phyloP scores from a whole-genome alignment of 2,797 vertebrate species.

The Benthosema pterotum region DNA sequence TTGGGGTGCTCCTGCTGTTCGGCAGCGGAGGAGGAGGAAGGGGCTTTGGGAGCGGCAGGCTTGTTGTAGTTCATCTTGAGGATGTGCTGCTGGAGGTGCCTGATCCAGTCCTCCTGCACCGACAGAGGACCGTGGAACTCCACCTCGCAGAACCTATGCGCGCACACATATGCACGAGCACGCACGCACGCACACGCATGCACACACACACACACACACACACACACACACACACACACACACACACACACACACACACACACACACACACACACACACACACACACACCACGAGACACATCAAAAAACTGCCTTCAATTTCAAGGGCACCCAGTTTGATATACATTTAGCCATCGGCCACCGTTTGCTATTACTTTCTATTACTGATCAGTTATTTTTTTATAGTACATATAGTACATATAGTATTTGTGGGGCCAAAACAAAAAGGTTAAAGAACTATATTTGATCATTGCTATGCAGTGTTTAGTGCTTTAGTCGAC shows the following conservation, averaged over 20 bases:
- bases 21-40: conserved; percentile 15
- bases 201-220: conserved; percentile 17
- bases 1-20: neutral
- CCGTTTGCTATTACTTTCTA: too few relatives aligned
- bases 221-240: neutral
- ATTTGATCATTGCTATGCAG: too few relatives aligned
- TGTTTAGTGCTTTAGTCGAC: too few relatives aligned
- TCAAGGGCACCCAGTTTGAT: too few relatives aligned
- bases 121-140: conserved; percentile 95
- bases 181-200: neutral
- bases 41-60: conserved; percentile 58
- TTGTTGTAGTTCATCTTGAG: conserved; percentile 95
- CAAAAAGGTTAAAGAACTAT: too few relatives aligned
- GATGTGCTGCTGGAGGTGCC: conserved; percentile 96
- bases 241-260: neutral
- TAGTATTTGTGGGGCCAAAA: too few relatives aligned
- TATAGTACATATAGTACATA: too few relatives aligned
- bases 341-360: too few relatives aligned
- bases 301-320: too few relatives aligned
- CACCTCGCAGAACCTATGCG: conserved; percentile 92
- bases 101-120: conserved; percentile 95
- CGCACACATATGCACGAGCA: neutral
- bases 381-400: too few relatives aligned
- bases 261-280: too few relatives aligned
- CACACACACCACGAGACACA: too few relatives aligned